Evolutionary conservation across 2,888 invertebrate genomes (phyloP).

Genomic region (Ophion slaviceki): DNA sequence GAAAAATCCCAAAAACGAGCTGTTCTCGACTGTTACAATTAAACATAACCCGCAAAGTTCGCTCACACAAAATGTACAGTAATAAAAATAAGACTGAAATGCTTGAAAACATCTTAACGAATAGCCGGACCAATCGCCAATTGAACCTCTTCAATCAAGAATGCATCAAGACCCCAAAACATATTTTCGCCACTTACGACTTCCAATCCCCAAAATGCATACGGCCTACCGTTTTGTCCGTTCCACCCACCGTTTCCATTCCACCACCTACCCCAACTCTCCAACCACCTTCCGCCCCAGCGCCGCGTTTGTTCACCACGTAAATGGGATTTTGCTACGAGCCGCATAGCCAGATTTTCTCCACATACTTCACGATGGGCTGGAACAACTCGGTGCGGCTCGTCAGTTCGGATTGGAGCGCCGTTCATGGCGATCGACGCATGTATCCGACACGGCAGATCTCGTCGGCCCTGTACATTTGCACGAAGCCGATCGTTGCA

Average conservation of each 20-base stretch:
- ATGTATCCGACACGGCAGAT: conserved; percentile 28
- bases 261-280: background rate
- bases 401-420: conserved; percentile 1
- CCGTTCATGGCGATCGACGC: background rate
- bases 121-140: background rate
- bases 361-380: background rate
- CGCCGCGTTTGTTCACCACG: background rate
- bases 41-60: too few species aligned
- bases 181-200: background rate
- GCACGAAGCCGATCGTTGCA: conserved; percentile 46
- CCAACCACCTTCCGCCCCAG: background rate
- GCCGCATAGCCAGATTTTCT: background rate
- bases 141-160: background rate
- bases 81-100: background rate
- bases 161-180: background rate
- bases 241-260: background rate
- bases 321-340: background rate
- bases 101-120: background rate
- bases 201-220: background rate
- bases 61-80: too few species aligned
- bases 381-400: background rate
- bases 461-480: conserved; percentile 36
- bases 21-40: too few species aligned
- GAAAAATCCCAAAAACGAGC: too few species aligned
- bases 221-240: background rate